A percentile compares a stretch with the other conserved stretches of the same genome.
Evolutionary conservation across 2,797 vertebrate genomes (phyloP).

Genomic region (Gobio occitaniae): DNA sequence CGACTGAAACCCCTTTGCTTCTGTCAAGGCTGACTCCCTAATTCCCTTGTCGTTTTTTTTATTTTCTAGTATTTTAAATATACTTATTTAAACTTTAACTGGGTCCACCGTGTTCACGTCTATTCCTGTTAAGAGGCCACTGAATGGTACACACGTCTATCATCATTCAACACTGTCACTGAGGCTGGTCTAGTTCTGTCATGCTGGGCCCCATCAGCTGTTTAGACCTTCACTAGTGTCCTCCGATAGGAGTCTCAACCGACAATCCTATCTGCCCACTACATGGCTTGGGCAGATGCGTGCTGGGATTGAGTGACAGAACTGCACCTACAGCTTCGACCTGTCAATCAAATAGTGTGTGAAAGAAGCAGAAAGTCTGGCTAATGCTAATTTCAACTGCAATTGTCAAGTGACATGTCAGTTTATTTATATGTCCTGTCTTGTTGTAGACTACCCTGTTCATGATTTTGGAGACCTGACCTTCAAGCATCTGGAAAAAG

Average conservation of each 20-base stretch:
- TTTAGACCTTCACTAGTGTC: constrained; percentile 63
- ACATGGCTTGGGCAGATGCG: neutral
- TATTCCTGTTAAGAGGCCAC: constrained; percentile 74
- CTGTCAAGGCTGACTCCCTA: neutral
- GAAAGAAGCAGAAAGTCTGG: neutral
- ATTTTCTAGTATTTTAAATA: neutral
- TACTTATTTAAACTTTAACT: constrained; percentile 19
- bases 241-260: constrained; percentile 8
- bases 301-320: neutral
- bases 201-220: constrained; percentile 60
- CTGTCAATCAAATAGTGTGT: constrained; percentile 10
- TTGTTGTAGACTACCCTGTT: constrained; percentile 84
- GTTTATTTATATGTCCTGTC: neutral
- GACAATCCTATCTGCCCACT: neutral
- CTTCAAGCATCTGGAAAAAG: constrained; percentile 88
- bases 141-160: constrained; percentile 56
- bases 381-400: neutral
- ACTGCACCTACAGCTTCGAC: constrained; percentile 41
- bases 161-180: constrained; percentile 62
- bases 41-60: neutral
- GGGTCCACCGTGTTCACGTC: constrained; percentile 50
- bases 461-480: constrained; percentile 93
- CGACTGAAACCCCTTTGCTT: neutral
- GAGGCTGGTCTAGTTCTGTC: constrained; percentile 38
- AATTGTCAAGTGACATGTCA: neutral